Conservation (phyloP, 2,888 invertebrate species). For the Acleris literana region DNA sequence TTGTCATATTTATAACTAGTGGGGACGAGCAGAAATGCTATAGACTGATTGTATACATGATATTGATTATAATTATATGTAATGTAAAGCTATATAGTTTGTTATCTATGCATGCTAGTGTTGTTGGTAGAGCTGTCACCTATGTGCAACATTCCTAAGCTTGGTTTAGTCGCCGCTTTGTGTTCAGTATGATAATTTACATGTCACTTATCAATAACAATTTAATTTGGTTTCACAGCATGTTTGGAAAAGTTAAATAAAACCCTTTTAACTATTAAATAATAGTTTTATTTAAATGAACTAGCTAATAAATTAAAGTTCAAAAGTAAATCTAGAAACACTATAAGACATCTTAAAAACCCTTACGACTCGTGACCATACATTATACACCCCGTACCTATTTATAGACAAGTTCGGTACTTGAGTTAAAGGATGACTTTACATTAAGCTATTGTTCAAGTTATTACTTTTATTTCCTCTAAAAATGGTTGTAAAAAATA, state of each 20-base stretch:
- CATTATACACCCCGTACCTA: too few species aligned
- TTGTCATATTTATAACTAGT: too few species aligned
- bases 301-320: background rate
- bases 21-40: too few species aligned
- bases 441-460: too few species aligned
- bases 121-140: background rate
- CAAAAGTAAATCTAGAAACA: constrained; percentile 1
- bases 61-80: background rate
- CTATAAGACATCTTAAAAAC: constrained; percentile 2
- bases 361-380: too few species aligned
- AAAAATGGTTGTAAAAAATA: too few species aligned
- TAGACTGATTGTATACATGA: background rate
- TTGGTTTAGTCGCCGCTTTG: background rate
- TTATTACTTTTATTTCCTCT: too few species aligned
- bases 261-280: constrained; percentile 16
- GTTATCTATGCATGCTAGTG: too few species aligned
- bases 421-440: too few species aligned
- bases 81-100: background rate
- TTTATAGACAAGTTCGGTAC: too few species aligned
- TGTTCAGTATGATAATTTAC: constrained; percentile 7
- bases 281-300: constrained; percentile 11
- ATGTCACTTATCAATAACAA: constrained; percentile 6
- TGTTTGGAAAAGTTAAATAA: constrained; percentile 32
- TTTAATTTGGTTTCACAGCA: constrained; percentile 12
- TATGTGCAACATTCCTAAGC: background rate